A percentile compares a stretch with the other conserved stretches of the same genome.
phyloP scores from a whole-genome alignment of 2,888 invertebrate genomes.

The Digitonthophagus gazella region DNA sequence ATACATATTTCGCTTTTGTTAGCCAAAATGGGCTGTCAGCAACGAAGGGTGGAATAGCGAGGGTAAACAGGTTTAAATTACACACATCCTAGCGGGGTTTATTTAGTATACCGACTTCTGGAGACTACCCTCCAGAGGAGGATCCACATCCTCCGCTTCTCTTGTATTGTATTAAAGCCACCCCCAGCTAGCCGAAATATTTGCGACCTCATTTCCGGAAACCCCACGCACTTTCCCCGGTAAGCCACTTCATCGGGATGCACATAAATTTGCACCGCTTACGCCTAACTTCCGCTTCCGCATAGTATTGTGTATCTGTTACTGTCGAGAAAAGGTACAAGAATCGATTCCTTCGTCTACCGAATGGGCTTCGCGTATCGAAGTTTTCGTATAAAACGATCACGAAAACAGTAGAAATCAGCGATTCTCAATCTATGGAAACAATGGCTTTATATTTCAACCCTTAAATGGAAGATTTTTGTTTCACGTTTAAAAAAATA shows the following conservation, averaged over 20 bases:
- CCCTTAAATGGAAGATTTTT: too few relatives aligned
- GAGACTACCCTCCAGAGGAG: not conserved
- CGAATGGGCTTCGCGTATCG: too few relatives aligned
- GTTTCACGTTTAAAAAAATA: too few relatives aligned
- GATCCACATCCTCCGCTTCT: too few relatives aligned
- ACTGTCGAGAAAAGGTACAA: not conserved
- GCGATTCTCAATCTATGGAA: too few relatives aligned
- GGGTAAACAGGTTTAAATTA: not conserved
- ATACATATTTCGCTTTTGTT: not conserved
- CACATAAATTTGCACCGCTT: not conserved
- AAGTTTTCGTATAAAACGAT: too few relatives aligned
- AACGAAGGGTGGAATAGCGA: not conserved
- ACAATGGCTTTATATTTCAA: too few relatives aligned
- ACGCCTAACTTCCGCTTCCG: not conserved
- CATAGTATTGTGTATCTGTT: not conserved
- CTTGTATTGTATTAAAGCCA: not conserved
- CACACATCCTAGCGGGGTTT: not conserved
- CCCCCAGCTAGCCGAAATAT: not conserved
- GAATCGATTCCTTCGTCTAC: too few relatives aligned
- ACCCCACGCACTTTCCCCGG: not conserved
- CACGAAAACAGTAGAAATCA: too few relatives aligned
- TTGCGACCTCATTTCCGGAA: not conserved
- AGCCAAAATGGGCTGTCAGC: not conserved
- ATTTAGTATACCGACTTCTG: not conserved
- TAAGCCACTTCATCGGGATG: not conserved